Evolutionary conservation across 2,113 vertebrate genomes (phyloP).

Genomic region (Gobio gobio): DNA sequence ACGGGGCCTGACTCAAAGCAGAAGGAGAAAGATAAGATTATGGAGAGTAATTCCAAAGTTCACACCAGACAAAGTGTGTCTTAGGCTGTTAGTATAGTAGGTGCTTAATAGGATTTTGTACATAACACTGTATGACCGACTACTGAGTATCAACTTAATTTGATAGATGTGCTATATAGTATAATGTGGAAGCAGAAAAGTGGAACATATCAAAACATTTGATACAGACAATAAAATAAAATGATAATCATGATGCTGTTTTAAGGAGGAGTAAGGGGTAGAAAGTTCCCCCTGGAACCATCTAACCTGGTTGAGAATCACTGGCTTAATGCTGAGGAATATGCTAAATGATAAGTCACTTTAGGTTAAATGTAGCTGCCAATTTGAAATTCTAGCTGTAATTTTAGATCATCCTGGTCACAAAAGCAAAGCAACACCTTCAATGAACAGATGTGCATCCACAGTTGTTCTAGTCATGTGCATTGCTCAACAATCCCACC

Average conservation of each 20-base stretch:
- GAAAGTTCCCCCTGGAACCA: neutral
- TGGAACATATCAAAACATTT: neutral
- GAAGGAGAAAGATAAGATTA: slow-evolving; percentile 51
- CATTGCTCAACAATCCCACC: neutral
- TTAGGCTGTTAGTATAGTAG: slow-evolving; percentile 36
- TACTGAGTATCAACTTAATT: neutral
- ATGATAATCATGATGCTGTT: neutral
- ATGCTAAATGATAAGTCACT: neutral
- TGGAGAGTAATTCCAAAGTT: slow-evolving; percentile 31
- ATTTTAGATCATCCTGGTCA: neutral
- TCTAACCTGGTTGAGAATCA: neutral
- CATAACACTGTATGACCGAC: neutral
- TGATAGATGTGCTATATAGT: neutral
- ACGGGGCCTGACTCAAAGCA: slow-evolving; percentile 16
- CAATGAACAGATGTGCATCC: neutral
- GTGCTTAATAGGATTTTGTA: slow-evolving; percentile 40
- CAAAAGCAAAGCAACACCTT: neutral
- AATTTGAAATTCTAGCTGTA: neutral
- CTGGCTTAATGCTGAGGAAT: neutral
- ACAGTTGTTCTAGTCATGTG: neutral
- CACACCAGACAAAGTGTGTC: slow-evolving; percentile 50
- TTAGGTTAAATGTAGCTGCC: neutral
- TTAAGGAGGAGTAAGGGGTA: neutral
- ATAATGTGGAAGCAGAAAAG: neutral
- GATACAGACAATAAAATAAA: neutral